These are phyloP conservation scores for Colistium nudipinnis DNA, from an alignment of 2,113 vertebrate genomes.

Conservation along the genomic window DNA sequence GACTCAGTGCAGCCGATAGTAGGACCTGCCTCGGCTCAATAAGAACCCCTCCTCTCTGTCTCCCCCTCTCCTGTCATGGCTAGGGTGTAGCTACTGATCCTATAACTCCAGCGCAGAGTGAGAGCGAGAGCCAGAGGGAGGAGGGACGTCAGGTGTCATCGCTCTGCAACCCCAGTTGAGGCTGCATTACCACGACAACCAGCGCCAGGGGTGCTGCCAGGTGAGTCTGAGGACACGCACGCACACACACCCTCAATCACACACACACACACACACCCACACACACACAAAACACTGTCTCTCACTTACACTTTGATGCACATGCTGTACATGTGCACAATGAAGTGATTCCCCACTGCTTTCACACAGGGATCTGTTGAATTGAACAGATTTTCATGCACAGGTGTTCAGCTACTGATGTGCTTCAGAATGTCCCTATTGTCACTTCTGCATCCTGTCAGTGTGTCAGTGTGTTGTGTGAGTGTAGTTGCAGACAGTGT, in stretches of 20 bases:
- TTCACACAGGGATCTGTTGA: constrained; percentile 18
- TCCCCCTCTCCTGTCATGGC: constrained; percentile 75
- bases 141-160: constrained; percentile 75
- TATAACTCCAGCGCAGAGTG: constrained; percentile 73
- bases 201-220: constrained; percentile 64
- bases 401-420: constrained; percentile 52
- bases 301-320: constrained; percentile 40
- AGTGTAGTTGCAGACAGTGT: not conserved
- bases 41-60: constrained; percentile 76
- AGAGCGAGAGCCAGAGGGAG: constrained; percentile 61
- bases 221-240: constrained; percentile 73
- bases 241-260: constrained; percentile 3
- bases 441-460: constrained; percentile 41
- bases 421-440: constrained; percentile 31
- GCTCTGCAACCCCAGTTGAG: constrained; percentile 68
- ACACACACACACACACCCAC: not conserved
- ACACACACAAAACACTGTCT: constrained; percentile 2
- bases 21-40: constrained; percentile 61
- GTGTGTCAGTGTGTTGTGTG: constrained; percentile 4
- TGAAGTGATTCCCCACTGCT: constrained; percentile 23
- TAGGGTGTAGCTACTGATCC: constrained; percentile 78
- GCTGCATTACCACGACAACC: constrained; percentile 74
- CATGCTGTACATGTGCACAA: constrained; percentile 16
- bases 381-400: constrained; percentile 19
- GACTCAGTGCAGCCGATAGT: constrained; percentile 54